Percentiles rank a stretch among this genome's conserved stretches.
Conservation (phyloP, 2,888 invertebrate species). For the Oscheius onirici region DNA sequence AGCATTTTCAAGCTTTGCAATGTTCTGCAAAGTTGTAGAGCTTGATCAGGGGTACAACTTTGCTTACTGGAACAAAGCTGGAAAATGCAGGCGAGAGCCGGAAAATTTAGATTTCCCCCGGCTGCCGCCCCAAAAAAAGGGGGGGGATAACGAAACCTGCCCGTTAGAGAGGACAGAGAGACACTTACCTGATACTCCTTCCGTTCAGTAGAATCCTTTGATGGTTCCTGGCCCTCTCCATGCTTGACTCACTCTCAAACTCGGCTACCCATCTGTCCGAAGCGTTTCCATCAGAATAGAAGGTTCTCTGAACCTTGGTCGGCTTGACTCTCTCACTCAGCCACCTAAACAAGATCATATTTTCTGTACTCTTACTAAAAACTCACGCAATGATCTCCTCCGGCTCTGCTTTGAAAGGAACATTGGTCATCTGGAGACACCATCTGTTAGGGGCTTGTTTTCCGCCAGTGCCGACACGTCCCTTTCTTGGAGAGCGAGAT, state of each 20-base stretch:
- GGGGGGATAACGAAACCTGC: neutral
- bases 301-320: slow-evolving; percentile 48
- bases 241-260: slow-evolving; percentile 48
- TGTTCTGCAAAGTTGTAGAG: no score
- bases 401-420: slow-evolving; percentile 58
- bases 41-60: no score
- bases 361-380: neutral
- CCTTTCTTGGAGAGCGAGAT: neutral
- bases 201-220: slow-evolving; percentile 33
- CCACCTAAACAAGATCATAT: slow-evolving; percentile 42
- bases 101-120: no score
- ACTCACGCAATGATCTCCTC: slow-evolving; percentile 57
- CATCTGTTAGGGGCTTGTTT: slow-evolving; percentile 51
- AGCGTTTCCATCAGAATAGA: slow-evolving; percentile 56
- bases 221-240: slow-evolving; percentile 40
- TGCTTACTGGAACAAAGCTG: no score
- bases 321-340: slow-evolving; percentile 44
- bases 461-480: neutral
- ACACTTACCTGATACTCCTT: slow-evolving; percentile 36
- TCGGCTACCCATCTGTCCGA: slow-evolving; percentile 67
- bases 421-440: slow-evolving; percentile 59
- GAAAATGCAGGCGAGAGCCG: no score
- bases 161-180: neutral
- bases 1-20: no score
- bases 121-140: no score